phyloP scores from a whole-genome alignment of 2,888 invertebrate species.

The Nomada fucata region DNA sequence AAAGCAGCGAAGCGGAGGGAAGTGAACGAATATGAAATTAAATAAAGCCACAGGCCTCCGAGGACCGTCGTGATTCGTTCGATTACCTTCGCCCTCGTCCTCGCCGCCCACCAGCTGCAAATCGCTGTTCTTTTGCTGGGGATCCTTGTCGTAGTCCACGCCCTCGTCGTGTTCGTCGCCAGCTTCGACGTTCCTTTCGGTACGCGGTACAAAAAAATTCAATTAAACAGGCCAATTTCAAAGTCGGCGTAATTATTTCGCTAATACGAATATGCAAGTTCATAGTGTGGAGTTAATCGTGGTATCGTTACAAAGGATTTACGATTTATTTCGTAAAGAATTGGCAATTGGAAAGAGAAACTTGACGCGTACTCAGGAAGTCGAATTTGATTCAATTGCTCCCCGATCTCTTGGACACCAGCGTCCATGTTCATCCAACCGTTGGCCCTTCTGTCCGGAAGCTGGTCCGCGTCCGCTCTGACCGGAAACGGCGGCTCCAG shows the following conservation, averaged over 20 bases:
- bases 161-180: constrained; percentile 80
- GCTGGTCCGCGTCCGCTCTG: constrained; percentile 71
- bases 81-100: constrained; percentile 80
- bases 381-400: constrained; percentile 79
- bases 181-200: constrained; percentile 72
- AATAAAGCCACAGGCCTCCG: neutral
- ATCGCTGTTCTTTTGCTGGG: constrained; percentile 78
- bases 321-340: neutral
- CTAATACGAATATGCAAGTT: too few relatives aligned
- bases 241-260: too few relatives aligned
- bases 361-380: constrained; percentile 72
- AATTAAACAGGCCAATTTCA: too few relatives aligned
- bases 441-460: constrained; percentile 64
- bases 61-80: neutral
- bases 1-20: constrained; percentile 35
- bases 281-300: too few relatives aligned
- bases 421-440: constrained; percentile 73
- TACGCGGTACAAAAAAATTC: constrained; percentile 20
- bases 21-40: neutral
- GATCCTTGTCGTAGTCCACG: constrained; percentile 78
- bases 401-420: constrained; percentile 82
- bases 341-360: neutral
- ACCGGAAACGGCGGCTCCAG: constrained; percentile 58
- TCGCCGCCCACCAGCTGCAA: constrained; percentile 79
- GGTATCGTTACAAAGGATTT: neutral